These are phyloP conservation scores for Hyperoodon ampullatus DNA, from an alignment of 2,113 vertebrate genomes.

Conservation along the genomic window DNA sequence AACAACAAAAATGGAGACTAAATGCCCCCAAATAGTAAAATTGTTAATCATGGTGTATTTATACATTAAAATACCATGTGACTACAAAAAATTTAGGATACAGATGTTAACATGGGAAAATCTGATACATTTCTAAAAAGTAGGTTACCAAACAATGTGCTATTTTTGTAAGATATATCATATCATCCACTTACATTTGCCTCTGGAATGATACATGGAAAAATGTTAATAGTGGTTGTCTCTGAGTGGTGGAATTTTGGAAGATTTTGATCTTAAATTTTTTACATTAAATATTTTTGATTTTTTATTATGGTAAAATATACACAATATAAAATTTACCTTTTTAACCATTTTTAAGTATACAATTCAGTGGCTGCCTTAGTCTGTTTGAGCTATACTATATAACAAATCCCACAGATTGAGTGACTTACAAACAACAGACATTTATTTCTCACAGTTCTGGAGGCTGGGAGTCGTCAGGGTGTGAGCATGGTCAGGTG, in stretches of 20 bases:
- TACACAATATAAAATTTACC: not conserved
- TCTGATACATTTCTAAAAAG: not conserved
- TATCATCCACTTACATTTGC: not conserved
- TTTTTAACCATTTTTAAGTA: not conserved
- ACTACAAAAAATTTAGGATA: not conserved
- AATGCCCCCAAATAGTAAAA: not conserved
- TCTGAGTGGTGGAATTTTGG: not conserved
- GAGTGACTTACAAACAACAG: not conserved
- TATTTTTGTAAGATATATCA: not conserved
- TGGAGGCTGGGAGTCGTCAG: not conserved
- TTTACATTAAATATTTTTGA: not conserved
- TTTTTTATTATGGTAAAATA: not conserved
- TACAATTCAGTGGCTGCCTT: not conserved
- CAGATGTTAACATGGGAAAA: not conserved
- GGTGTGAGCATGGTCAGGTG: not conserved
- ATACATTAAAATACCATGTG: not conserved
- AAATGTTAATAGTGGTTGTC: not conserved
- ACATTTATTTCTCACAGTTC: not conserved
- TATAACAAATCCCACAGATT: not conserved
- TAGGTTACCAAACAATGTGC: not conserved
- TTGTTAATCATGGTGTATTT: not conserved
- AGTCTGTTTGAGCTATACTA: not conserved
- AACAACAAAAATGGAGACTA: not conserved
- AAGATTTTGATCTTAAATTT: slow-evolving; percentile 24
- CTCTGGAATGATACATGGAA: not conserved